Evolutionary conservation across 1,140 invertebrate genomes (phyloP), one percentile per base, ranked within the genome.

Genomic region (Pogonus chalceus): DNA sequence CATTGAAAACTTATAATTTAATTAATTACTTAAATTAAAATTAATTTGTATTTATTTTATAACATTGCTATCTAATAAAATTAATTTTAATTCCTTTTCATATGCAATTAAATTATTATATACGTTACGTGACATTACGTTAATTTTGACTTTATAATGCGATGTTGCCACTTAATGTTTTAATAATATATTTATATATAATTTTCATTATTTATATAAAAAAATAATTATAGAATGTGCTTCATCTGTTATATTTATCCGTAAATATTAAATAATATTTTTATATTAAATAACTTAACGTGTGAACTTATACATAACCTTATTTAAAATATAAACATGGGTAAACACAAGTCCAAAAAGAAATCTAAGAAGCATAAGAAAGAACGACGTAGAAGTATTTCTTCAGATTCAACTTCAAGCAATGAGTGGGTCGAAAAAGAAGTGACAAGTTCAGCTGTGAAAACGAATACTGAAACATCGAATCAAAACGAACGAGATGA

Each of bases 351-450:
- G 56, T 56, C 57, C 2, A 60, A 63, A 39, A 56, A 57, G 47
- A 51, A 60, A 4, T 61, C 60, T 47, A 61, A 61, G n/a, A 56
- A 53, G 49, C 49, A 55, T 16, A 62, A 62, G 46, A 54, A 57
- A 59, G 26, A 49, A 53, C 24, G 52, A 60, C 50, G 26, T n/a
- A 49, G 50, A 10, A 53, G 58, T 1, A 55, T 49, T 16, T 52
- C 49, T 35, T 59, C 58, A 26, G 52, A 54, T 14, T 55, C 46
- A 35, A 50, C 49, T n/a, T 53, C 47, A 18, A 23, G 55, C 24
- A 52, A 60, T 53, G 56, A 63, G 18, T 69, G 65, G 67, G 58
- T 66, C n/a, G 67, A 66, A 60, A 69, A 67, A 56, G 26, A 24
- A 35, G 22, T 37, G 50, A 21, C 14, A 16, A 14, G 47, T 20